These are phyloP conservation scores for Aelia acuminata DNA, from an alignment of 2,888 invertebrate genomes.

Conservation along the genomic window DNA sequence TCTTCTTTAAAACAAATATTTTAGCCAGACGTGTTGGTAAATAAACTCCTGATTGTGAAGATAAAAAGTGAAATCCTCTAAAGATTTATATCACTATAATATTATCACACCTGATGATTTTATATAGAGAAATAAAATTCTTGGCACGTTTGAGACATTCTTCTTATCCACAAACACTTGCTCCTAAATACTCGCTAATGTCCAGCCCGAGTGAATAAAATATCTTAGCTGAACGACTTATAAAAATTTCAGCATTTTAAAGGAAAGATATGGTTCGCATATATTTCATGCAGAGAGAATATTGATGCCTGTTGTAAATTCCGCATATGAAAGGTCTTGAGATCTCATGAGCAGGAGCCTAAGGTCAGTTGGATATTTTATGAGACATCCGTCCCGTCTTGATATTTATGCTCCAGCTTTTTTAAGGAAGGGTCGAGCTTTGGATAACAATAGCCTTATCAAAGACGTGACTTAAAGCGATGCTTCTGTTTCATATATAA, in stretches of 20 bases:
- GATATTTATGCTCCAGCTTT: background rate
- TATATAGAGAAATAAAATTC: background rate
- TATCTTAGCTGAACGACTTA: background rate
- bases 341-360: background rate
- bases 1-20: too few relatives aligned
- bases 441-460: conserved; percentile 16
- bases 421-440: background rate
- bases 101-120: background rate
- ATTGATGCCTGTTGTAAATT: background rate
- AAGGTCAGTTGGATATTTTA: conserved; percentile 11
- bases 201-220: background rate
- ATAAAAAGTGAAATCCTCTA: background rate
- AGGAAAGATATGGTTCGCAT: background rate
- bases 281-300: background rate
- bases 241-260: background rate
- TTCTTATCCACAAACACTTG: background rate
- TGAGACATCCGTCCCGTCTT: background rate
- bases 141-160: background rate
- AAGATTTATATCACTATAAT: background rate
- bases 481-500: conserved; percentile 11
- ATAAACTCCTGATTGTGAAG: too few relatives aligned
- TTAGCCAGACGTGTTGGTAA: too few relatives aligned
- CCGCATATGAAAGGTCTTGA: background rate
- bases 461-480: background rate
- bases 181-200: background rate